A percentile compares a stretch with the other conserved stretches of the same genome.
These are phyloP conservation scores for Peromyscus aztecus DNA, from an alignment of 2,797 vertebrate species.

Conservation along the genomic window DNA sequence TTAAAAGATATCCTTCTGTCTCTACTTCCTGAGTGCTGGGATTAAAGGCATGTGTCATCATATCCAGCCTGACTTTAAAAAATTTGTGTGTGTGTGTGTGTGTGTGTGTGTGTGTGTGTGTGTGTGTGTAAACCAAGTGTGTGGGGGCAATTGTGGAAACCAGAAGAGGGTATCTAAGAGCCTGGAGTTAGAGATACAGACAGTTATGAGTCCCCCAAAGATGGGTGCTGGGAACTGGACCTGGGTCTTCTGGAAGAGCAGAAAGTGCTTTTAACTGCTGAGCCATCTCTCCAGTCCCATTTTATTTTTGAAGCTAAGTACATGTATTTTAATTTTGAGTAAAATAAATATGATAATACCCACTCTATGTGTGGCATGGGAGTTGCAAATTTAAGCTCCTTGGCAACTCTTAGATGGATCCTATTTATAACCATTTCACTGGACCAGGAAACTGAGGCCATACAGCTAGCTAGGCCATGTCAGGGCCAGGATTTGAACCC, in stretches of 20 bases:
- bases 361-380: neutral
- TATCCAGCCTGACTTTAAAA: neutral
- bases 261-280: neutral
- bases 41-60: neutral
- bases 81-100: neutral
- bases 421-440: neutral
- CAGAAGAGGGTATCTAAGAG: neutral
- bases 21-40: neutral
- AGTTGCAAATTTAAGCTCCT: neutral
- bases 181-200: neutral
- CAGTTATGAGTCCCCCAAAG: neutral
- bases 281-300: neutral
- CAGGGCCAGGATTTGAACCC: neutral
- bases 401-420: neutral
- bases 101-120: neutral
- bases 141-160: neutral
- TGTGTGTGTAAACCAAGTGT: neutral
- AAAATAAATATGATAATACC: constrained; percentile 28
- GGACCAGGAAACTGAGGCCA: neutral
- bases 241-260: neutral
- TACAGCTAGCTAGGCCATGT: neutral
- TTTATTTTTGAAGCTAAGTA: constrained; percentile 32
- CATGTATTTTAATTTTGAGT: constrained; percentile 34
- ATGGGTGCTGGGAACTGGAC: neutral
- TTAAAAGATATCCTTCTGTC: neutral